A percentile compares a stretch with the other conserved stretches of the same genome.
Evolutionary conservation across 2,888 invertebrate species (phyloP).

Genomic region (Ditula angustiorana): DNA sequence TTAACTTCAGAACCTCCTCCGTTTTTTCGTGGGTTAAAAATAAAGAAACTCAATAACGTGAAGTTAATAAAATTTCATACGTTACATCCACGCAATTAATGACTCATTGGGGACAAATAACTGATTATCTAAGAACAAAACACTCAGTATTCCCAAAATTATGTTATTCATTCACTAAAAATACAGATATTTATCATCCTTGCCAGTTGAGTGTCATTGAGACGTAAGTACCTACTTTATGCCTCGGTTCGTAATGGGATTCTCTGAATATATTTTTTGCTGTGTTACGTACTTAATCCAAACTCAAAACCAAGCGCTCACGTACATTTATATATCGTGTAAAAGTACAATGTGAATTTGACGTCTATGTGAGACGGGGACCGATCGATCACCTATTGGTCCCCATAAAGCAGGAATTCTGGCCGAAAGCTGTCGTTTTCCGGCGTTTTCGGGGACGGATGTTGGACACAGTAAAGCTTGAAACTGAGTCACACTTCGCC

Average conservation of each 20-base stretch:
- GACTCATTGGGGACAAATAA: constrained; percentile 4
- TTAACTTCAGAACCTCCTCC: neutral
- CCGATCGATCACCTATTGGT: too few relatives aligned
- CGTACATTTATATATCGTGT: too few relatives aligned
- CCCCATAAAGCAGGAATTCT: too few relatives aligned
- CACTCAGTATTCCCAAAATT: constrained; percentile 21
- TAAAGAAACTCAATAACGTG: neutral
- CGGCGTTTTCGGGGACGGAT: too few relatives aligned
- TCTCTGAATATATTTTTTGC: neutral
- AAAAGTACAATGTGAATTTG: too few relatives aligned
- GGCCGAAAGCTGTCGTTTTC: too few relatives aligned
- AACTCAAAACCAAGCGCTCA: too few relatives aligned
- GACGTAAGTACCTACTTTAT: neutral
- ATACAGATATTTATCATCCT: constrained; percentile 17
- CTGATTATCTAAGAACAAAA: constrained; percentile 16
- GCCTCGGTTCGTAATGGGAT: neutral
- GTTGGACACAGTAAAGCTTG: too few relatives aligned
- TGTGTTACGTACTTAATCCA: neutral
- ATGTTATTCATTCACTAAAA: neutral
- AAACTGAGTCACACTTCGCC: too few relatives aligned
- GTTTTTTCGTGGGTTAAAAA: neutral
- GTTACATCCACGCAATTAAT: neutral
- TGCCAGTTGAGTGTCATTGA: constrained; percentile 14
- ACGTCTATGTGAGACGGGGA: too few relatives aligned
- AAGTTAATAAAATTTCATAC: neutral